Percentiles rank a stretch among this genome's conserved stretches.
These are phyloP conservation scores for Drosophila limbata DNA, from an alignment of 2,888 invertebrate species.

Conservation along the genomic window DNA sequence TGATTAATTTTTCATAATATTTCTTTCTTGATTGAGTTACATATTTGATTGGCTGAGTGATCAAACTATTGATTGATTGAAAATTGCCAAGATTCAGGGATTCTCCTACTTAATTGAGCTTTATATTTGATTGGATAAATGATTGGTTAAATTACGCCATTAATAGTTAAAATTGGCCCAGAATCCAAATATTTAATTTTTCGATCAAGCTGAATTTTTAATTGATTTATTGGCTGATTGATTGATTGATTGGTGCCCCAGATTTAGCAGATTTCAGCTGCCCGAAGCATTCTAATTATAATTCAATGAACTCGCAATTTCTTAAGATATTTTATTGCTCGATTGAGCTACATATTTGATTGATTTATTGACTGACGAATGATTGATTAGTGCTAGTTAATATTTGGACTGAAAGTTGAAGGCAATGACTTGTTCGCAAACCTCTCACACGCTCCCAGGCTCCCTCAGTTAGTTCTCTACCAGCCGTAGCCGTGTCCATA, in stretches of 20 bases:
- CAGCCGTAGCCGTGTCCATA: conserved; percentile 55
- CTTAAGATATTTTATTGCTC: not conserved
- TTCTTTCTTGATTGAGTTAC: not conserved
- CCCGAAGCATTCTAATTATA: not conserved
- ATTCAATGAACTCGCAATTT: not conserved
- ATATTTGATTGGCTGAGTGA: conserved; percentile 19
- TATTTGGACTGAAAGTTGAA: conserved; percentile 14
- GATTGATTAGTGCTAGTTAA: conserved; percentile 24
- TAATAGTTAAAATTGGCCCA: too few relatives aligned
- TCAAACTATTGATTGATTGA: not conserved
- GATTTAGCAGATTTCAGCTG: not conserved
- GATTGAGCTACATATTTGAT: conserved; percentile 4
- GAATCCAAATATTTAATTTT: not conserved
- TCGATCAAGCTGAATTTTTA: not conserved
- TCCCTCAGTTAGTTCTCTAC: not conserved
- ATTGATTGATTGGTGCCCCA: not conserved
- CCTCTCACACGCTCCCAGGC: conserved; percentile 53
- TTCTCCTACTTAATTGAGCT: not conserved
- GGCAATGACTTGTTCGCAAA: conserved; percentile 34
- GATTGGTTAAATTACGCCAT: not conserved
- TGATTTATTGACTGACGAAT: conserved; percentile 19
- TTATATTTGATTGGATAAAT: not conserved
- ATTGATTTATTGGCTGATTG: not conserved
- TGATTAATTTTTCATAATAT: too few relatives aligned
- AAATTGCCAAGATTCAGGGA: not conserved